Conservation (phyloP, 1,140 invertebrate genomes). For the Battus philenor region DNA sequence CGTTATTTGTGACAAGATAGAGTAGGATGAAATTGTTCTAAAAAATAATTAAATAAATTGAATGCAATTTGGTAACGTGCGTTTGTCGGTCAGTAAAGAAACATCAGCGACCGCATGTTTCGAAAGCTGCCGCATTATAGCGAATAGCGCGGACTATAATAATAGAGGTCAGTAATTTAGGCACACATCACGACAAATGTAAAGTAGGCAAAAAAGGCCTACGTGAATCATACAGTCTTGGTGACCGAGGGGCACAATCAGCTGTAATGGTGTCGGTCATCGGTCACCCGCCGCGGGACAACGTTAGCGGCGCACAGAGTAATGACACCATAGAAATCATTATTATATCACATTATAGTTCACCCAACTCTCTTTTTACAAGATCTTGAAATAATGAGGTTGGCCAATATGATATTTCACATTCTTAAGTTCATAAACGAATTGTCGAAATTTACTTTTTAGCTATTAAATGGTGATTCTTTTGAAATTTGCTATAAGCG, state of each 20-base stretch:
- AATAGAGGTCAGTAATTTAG: slow-evolving; percentile 5
- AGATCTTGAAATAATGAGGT: too few relatives aligned
- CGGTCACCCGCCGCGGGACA: slow-evolving; percentile 39
- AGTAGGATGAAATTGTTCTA: too few relatives aligned
- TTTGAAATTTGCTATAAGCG: too few relatives aligned
- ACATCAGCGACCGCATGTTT: neutral
- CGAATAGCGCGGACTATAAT: neutral
- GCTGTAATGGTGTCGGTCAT: slow-evolving; percentile 49
- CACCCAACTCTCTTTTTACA: too few relatives aligned
- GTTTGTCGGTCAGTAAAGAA: neutral
- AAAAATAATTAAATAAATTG: too few relatives aligned
- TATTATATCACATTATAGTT: slow-evolving; percentile 2
- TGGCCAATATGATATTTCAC: too few relatives aligned
- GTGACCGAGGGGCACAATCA: slow-evolving; percentile 53
- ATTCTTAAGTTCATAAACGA: too few relatives aligned
- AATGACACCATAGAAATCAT: neutral
- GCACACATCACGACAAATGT: slow-evolving; percentile 25
- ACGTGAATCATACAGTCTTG: slow-evolving; percentile 28
- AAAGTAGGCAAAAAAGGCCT: slow-evolving; percentile 25
- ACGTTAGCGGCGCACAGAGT: slow-evolving; percentile 37
- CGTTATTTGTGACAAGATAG: too few relatives aligned
- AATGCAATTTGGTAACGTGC: slow-evolving; percentile 3
- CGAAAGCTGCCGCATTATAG: slow-evolving; percentile 1
- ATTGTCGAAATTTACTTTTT: too few relatives aligned
- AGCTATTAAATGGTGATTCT: too few relatives aligned